Evolutionary conservation across 2,797 vertebrate genomes (phyloP), one percentile per base, ranked within the genome.

Genomic region (Cirrhinus molitorella): DNA sequence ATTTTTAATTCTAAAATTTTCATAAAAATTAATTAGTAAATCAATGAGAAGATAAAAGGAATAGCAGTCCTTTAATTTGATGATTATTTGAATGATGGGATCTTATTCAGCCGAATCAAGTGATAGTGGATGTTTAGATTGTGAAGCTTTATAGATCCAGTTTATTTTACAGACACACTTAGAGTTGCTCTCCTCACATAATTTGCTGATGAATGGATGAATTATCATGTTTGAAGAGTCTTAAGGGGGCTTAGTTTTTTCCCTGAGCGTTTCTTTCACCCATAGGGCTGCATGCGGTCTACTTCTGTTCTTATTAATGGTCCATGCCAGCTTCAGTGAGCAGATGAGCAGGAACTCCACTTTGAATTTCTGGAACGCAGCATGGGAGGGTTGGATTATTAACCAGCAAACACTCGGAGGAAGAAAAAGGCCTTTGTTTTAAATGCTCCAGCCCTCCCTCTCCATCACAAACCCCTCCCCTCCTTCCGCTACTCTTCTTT

Each of bases 371-470:
- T 84, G 87, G 90, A 90, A 89, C 86, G 73, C 88, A 90, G 90
- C 90, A 89, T 90, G 75, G 85, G 79, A 84, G 88, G 89, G 89
- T 53, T 53, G 80, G 71, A 75, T 75, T 82, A 91, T 91, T 90
- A 89, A 89, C 77, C 87, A 86, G 67, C 85, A 88, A 92, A 91
- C 87, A 87, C 86, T 68, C 77, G 88, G 68, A 85, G 75, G 71
- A 88, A 91, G 88, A 94, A 92, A 91, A 90, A 85, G 83, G 87
- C 91, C 92, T 95, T 93, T 92, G 94, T 93, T 94, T 90, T 91
- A 90, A 89, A 85, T 85, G 88, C 83, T 87, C 85, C 88, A 83
- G 89, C 90, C 87, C 91, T 90, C 90, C 88, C 88, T 90, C 87
- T 88, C 87, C 90, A 85, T 89, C 71, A 83, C 86, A 82, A 85